Percentiles rank a stretch among this genome's conserved stretches.
Conservation (phyloP, 92 coral and sea anemone species). For the Epizoanthus rinbou region DNA sequence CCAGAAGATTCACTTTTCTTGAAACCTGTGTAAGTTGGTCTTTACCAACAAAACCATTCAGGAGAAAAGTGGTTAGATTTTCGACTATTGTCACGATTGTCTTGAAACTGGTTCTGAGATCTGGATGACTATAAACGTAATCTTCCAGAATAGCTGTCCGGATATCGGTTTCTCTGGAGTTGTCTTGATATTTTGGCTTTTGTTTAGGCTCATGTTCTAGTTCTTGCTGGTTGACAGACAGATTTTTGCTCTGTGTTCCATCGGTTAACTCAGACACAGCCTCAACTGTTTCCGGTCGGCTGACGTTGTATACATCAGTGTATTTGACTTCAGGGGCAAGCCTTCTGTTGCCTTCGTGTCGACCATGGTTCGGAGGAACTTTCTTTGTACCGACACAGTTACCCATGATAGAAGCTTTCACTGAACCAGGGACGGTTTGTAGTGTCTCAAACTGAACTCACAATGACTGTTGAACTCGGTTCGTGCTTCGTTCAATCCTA, state of each 20-base stretch:
- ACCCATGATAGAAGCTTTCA: constrained; percentile 15
- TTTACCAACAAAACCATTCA: not conserved
- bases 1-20: not conserved
- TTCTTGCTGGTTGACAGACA: not conserved
- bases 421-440: not conserved
- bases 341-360: constrained; percentile 9
- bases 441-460: not conserved
- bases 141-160: not conserved
- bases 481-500: not conserved
- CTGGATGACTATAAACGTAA: constrained; percentile 8
- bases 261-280: not conserved
- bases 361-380: not conserved
- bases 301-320: not conserved
- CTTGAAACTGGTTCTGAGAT: constrained; percentile 23
- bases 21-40: not conserved
- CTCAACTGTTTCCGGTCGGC: constrained; percentile 33
- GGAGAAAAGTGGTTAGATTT: constrained; percentile 1
- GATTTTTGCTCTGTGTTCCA: constrained; percentile 12
- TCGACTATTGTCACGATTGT: constrained; percentile 12
- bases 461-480: not conserved
- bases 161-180: not conserved
- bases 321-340: constrained; percentile 8
- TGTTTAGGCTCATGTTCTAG: not conserved
- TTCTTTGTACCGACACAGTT: constrained; percentile 39
- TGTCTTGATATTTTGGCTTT: not conserved